Base-by-base conservation (phyloP, 1,140 invertebrate genomes). In the Lepidurus couesii region DNA sequence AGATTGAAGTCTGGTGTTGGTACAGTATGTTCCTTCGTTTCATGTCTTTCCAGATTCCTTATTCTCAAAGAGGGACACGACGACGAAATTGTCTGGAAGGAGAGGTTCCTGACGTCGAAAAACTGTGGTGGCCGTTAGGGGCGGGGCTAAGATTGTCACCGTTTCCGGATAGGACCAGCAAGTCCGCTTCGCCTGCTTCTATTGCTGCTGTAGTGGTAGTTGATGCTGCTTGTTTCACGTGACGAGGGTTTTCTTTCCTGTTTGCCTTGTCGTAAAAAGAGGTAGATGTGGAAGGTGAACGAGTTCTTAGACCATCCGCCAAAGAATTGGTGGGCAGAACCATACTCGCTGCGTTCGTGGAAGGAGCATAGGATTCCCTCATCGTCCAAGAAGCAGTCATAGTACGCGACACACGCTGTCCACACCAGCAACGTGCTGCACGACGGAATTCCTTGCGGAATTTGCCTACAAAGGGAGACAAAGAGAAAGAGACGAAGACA, bases 371-470 rank as follows among this genome's bases (percentile, higher is more conserved):
- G 53, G 53, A 65, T 65, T 65, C 53, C 21, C 53, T 65, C 53
- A 65, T 65, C 53, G 53, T 65, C 53, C 53, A 65, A 65, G 53
- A 65, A n/a, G 53, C 13, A 65, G 53, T 65, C 9, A 13, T 1
- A 21, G 16, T 7, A 65, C 53, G 53, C 21, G 53, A 65, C 53
- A 65, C 53, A 65, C 24, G 75, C 73, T 78, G 76, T 65, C 76
- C 81, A 80, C 81, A 81, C 47, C 81, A 76, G 80, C 88, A 90
- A 78, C 86, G 86, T 82, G 90, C 90, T 0, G 88, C 86, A 8
- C 88, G 86, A 8, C 85, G 88, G 81, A 91, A 91, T 82, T 90
- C 89, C 47, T 87, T 86, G 2, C 89, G 88, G 83, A 90, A 91
- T 85, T 90, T 90, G 42, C 88, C 90, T 91, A 75, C 26, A 86